phyloP scores from a whole-genome alignment of 2,888 invertebrate genomes.

The Catocala sponsa region DNA sequence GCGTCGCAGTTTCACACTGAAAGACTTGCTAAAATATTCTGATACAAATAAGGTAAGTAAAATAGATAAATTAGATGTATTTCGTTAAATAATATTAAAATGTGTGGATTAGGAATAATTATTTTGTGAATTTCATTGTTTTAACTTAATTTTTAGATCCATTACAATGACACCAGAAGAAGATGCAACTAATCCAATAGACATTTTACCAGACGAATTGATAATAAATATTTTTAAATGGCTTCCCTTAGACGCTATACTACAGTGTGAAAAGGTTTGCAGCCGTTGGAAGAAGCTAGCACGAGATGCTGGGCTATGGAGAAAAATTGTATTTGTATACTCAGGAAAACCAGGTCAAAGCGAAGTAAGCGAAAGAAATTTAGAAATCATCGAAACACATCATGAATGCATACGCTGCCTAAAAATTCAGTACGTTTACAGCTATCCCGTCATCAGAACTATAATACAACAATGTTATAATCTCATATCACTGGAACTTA shows the following conservation, averaged over 20 bases:
- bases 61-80: not conserved
- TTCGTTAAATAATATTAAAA: not conserved
- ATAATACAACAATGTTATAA: constrained; percentile 71
- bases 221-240: constrained; percentile 74
- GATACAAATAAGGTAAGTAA: constrained; percentile 1
- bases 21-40: not conserved
- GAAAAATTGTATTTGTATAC: constrained; percentile 66
- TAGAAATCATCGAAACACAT: constrained; percentile 70
- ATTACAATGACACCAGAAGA: constrained; percentile 53
- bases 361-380: constrained; percentile 67
- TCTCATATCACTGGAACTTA: constrained; percentile 73
- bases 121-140: not conserved
- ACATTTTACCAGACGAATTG: constrained; percentile 77
- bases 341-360: constrained; percentile 75
- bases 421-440: constrained; percentile 77
- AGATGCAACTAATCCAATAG: constrained; percentile 45
- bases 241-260: constrained; percentile 69
- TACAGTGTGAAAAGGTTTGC: constrained; percentile 74
- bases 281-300: constrained; percentile 73
- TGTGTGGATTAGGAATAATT: too few species aligned
- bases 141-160: constrained; percentile 17
- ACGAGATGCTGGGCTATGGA: constrained; percentile 72
- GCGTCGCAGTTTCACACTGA: constrained; percentile 27
- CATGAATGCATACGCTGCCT: constrained; percentile 67
- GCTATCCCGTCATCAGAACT: constrained; percentile 67